Evolutionary conservation across 2,888 invertebrate species (phyloP), one percentile per base, ranked within the genome.

Genomic region (Perdita meconis): DNA sequence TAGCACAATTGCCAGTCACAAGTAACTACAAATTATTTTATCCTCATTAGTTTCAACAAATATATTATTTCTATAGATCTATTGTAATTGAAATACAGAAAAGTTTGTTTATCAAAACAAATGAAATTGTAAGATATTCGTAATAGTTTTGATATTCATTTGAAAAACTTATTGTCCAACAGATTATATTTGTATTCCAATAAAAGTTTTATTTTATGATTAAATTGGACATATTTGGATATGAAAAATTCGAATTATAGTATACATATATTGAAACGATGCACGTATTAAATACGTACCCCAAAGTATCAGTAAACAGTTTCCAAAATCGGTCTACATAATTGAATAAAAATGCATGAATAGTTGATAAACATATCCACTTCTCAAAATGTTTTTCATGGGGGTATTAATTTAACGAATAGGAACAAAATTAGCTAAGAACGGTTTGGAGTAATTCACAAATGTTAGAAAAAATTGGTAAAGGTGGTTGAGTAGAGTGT

Each of bases 11-110:
- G 57, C 72, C 38, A 53, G 55, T 47, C 55, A 55, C 65, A 47
- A 63, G 51, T 47, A 59, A 65, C 60, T 60, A 55, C 64, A 68
- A 59, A 68, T 77, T 74, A 68, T 77, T 74, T 68, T 74, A 74
- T 47, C 60, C 68, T 55, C 47, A 3, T 10, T 47, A 10, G 10
- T 19, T 22, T 47, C 47, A 16, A 19, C 19, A 12, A 1, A 47
- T 16, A 22, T 19, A 44, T 44, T 44, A 44, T 44, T n/a, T n/a
- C n/a, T n/a, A n/a, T n/a, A n/a, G n/a, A n/a, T n/a, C n/a, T n/a
- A 2, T 4, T 30, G 6, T 30, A 30, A 30, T 30, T n/a, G 6
- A 30, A 6, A 30, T 6, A 30, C 2, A 30, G 22, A 47, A 22
- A 22, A 16, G 12, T 47, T 16, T 10, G 19, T 16, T 47, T 16